Evolutionary conservation across 2,113 vertebrate species (phyloP).

Genomic region (Aegotheles bennettii): DNA sequence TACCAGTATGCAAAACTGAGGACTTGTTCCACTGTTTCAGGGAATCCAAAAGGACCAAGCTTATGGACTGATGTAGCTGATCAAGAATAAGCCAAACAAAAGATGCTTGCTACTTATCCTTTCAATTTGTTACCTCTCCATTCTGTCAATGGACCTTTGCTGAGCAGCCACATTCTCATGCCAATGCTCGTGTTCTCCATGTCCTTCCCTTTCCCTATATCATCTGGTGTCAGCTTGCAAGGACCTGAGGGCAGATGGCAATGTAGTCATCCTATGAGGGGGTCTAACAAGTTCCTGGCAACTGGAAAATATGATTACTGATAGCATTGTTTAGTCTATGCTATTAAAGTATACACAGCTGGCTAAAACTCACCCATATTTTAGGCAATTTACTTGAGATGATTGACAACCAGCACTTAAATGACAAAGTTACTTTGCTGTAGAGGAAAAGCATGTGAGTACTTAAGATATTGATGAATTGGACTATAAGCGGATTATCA

Average conservation of each 20-base stretch:
- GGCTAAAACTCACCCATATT: not conserved
- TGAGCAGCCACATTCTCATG: not conserved
- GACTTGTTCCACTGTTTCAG: not conserved
- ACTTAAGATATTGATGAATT: conserved; percentile 51
- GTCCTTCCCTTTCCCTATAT: not conserved
- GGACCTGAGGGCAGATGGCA: not conserved
- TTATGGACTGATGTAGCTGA: not conserved
- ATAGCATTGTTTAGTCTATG: not conserved
- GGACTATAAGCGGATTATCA: conserved; percentile 48
- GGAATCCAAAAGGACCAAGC: not conserved
- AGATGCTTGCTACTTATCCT: not conserved
- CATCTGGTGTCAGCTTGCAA: not conserved
- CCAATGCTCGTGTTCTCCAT: not conserved
- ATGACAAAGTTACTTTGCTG: conserved; percentile 3
- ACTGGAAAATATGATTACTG: not conserved
- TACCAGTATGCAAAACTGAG: not conserved
- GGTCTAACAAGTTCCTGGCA: not conserved
- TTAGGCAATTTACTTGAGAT: not conserved
- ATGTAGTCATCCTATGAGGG: not conserved
- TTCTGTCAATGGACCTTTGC: not conserved
- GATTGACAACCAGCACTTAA: not conserved
- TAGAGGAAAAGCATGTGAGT: not conserved
- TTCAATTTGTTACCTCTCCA: not conserved
- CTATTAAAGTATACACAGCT: not conserved
- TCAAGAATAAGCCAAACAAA: not conserved